A percentile compares a stretch with the other conserved stretches of the same genome.
Conservation (phyloP, 2,113 vertebrate genomes). For the Menura novaehollandiae region DNA sequence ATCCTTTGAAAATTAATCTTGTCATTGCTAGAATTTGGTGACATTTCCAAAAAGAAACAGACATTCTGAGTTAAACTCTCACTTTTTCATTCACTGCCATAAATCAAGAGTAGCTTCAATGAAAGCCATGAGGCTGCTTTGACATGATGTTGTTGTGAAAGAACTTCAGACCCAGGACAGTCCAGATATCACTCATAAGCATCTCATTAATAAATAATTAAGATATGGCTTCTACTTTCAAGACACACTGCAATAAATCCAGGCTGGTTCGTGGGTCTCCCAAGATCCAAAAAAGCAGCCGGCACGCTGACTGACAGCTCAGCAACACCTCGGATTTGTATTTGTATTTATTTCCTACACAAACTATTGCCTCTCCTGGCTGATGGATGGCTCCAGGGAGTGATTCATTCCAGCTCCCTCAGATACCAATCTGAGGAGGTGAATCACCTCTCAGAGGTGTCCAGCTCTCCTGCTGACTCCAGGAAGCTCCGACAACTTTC, state of each 20-base stretch:
- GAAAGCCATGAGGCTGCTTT: background rate
- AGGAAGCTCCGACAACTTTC: background rate
- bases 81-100: background rate
- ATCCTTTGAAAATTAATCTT: background rate
- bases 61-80: background rate
- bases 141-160: background rate
- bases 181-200: background rate
- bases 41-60: background rate
- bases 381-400: background rate
- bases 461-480: background rate
- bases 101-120: background rate
- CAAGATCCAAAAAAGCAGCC: background rate
- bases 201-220: background rate
- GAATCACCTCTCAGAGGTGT: conserved; percentile 11
- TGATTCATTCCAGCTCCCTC: conserved; percentile 1
- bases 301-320: background rate
- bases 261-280: background rate
- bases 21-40: background rate
- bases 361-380: background rate
- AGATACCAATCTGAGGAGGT: background rate
- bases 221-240: background rate
- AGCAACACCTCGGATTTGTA: background rate
- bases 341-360: background rate
- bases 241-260: background rate
- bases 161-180: background rate